Base-by-base conservation (phyloP, 2,888 invertebrate genomes). In the Pyrgus malvae region DNA sequence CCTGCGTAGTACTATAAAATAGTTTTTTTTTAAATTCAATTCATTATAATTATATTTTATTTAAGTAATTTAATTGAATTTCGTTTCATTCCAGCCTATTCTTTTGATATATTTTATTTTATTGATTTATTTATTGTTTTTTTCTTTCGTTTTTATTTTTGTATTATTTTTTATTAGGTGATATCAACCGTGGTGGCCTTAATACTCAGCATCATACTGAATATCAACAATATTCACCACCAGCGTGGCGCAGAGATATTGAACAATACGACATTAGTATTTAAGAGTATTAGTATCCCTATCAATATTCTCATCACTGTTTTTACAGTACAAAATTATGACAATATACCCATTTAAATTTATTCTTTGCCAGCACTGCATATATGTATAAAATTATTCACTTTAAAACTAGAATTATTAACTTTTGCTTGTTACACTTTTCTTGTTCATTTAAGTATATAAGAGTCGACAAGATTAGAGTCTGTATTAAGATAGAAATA, bases 201-300 rank as follows among this genome's bases (percentile, higher is more conserved):
- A 38, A 71, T 93, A 40, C 87, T 94, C 59, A 92, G 93, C 64
- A 83, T 91, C 45, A 84, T 90, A 59, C 84, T 91, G 68, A 91
- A 94, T 77, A 92, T 94, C 64, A 94, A 94, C 78, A 91, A 92
- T 58, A 83, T 89, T 57, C 81, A 87, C 9, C 91, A 93, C 57
- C 92, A 91, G 44, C 81, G 85, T n/a, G 88, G 80, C 59, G 93
- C 93, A 0, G 91, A 93, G 63, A 74, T 89, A 48, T 80, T 92
- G 58, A 94, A 94, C 73, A 93, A 94, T 67, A 74, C 91, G 9
- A 90, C 91, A 61, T 77, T 94, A 45, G 76, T 87, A 17, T 79
- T 93, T 59, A 93, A 93, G 81, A 78, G 92, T 23, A 55, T 93
- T 5, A 90, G 93, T 58, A 92, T 93, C 57, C 86, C 91, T 8